Percentiles rank a stretch among this genome's conserved stretches.
Conservation (phyloP, 2,888 invertebrate species). For the Tetheella fluctuosa region DNA sequence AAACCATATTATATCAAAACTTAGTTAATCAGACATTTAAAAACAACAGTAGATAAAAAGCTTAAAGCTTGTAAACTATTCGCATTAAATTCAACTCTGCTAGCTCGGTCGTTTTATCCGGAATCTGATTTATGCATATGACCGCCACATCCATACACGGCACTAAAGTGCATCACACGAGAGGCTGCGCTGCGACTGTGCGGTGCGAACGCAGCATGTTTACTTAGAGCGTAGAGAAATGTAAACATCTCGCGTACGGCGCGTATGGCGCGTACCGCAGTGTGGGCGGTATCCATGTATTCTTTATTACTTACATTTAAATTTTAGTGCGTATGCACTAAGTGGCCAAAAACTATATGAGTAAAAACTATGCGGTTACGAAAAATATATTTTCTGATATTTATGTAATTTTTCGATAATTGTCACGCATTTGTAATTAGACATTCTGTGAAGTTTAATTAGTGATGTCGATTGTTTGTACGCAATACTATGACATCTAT, state of each 20-base stretch:
- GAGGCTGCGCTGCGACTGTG: constrained; percentile 23
- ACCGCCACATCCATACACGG: constrained; percentile 24
- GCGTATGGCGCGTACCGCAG: constrained; percentile 6
- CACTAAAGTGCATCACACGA: constrained; percentile 34
- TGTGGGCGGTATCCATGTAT: constrained; percentile 27
- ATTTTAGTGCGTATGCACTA: constrained; percentile 5
- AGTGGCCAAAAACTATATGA: neutral
- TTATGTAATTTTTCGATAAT: no score
- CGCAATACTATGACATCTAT: neutral
- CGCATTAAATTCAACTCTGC: neutral
- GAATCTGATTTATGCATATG: constrained; percentile 17
- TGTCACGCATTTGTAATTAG: no score
- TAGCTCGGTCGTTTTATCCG: constrained; percentile 7
- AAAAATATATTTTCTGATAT: no score
- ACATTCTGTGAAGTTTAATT: no score
- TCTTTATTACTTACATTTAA: no score
- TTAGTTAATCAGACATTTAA: no score
- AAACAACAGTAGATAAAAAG: neutral
- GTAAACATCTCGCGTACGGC: constrained; percentile 50
- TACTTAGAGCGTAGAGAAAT: constrained; percentile 62
- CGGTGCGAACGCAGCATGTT: constrained; percentile 46
- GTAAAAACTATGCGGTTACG: no score
- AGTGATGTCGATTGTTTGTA: no score
- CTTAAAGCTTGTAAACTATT: neutral
- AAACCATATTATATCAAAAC: no score